Evolutionary conservation across 2,888 invertebrate genomes (phyloP), one percentile per base, ranked within the genome.

Genomic region (Patella caerulea): DNA sequence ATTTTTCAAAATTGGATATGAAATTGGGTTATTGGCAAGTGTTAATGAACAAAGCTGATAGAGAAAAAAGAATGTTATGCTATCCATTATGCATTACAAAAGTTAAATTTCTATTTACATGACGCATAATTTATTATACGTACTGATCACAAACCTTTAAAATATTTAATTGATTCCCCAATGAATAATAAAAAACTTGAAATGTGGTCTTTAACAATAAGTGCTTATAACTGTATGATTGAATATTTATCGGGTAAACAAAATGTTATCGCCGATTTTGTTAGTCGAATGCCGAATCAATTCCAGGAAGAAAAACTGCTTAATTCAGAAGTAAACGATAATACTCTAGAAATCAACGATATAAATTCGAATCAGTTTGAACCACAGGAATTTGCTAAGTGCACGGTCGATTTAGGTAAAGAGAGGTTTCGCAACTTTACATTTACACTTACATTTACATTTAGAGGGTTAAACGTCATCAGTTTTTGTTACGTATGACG

Each of bases 161-260:
- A 79, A 14, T 78, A 79, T n/a, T 29, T 79, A 11, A 52, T 79
- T 5, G 74, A 79, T 2, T 76, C 80, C 5, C 77, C 78, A 0
- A 82, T 82, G 73, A 75, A 77, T 14, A 80, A 80, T 24, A 80
- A 69, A 12, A 77, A 79, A 45, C 73, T 79, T 12, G 78, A 78
- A 29, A n/a, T 80, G n/a, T 80, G 79, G 83, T 79, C 83, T 3
- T 24, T 81, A 54, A 69, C 69, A 1, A 81, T 83, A 12, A 15
- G 73, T 14, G 78, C 77, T 19, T 82, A 82, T 70, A 82, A 80
- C 56, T 82, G 81, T 70, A 72, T 29, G 17, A 78, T 78, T 11
- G 78, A 78, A 24, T 82, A 78, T 19, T 71, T 80, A 1, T 53
- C 65, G 7, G 81, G 81, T 2, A 34, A 56, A 19, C 54, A 55